Evolutionary conservation across 2,888 invertebrate species (phyloP), one percentile per base, ranked within the genome.

Genomic region (Lasioglossum marginatum): DNA sequence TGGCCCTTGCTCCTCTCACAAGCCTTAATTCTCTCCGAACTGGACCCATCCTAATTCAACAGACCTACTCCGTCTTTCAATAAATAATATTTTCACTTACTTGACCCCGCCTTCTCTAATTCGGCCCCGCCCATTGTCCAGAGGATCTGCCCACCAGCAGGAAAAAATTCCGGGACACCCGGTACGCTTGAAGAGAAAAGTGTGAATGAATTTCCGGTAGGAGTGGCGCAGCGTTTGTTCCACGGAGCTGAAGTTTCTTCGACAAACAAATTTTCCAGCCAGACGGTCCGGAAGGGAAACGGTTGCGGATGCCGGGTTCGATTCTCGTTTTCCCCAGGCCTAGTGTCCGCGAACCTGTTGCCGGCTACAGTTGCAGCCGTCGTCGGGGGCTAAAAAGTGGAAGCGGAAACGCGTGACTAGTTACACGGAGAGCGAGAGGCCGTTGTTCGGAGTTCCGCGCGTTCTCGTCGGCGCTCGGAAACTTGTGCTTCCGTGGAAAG

Each of bases 291-390:
- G 43, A 31, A 60, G 16, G 10, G 40, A n/a, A 37, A 68, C 66
- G 19, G 34, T 68, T 31, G 19, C 23, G 40, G 12, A 37, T 34
- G 68, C 12, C 23, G 68, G 37, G 23, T 34, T 37, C 23, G 40
- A 68, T 34, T 66, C 10, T 45, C 23, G 34, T 60, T 72, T 8
- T 4, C 27, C n/a, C 27, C 37, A 40, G 74, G 48, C 45, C 27
- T 57, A n/a, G 12, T 19, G 45, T 77, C 31, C 48, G 8, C 63
- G 27, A 60, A 81, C 81, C 81, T 81, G 81, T 77, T 81, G 81
- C 81, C 31, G 77, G 6, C 16, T 14, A 19, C 40, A 73, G 63
- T 63, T 31, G 31, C 23, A 48, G 2, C 6, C 5, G 23, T 34
- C 34, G 34, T 40, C 37, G 40, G 8, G 6, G 40, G n/a, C 3